Conservation (phyloP, 2,113 vertebrate genomes). For the Panthera leo region DNA sequence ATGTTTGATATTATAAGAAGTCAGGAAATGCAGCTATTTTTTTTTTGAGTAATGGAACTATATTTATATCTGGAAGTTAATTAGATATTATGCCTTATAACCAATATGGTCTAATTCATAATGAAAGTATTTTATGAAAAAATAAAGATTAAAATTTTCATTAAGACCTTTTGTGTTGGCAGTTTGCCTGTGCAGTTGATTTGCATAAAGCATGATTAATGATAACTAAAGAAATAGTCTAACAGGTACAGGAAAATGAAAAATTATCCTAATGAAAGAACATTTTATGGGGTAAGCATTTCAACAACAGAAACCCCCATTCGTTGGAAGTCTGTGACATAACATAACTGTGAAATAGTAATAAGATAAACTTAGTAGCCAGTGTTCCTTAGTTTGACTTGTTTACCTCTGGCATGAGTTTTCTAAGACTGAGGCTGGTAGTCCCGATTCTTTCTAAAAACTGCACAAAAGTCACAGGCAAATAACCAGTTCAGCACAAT, state of each 20-base stretch:
- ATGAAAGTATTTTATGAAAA: conserved; percentile 43
- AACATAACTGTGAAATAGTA: conserved; percentile 27
- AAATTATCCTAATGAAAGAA: conserved; percentile 52
- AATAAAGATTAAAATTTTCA: conserved; percentile 58
- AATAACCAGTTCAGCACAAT: neutral
- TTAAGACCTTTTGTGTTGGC: neutral
- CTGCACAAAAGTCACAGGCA: neutral
- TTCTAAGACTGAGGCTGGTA: neutral
- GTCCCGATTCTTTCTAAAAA: neutral
- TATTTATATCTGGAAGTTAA: conserved; percentile 49
- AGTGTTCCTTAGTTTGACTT: neutral
- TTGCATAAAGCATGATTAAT: conserved; percentile 58
- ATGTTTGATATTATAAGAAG: neutral
- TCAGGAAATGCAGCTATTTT: neutral
- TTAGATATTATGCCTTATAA: conserved; percentile 24
- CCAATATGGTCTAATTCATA: conserved; percentile 33
- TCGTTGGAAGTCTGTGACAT: neutral
- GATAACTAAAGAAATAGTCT: conserved; percentile 30
- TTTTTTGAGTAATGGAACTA: neutral
- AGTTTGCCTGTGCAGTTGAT: conserved; percentile 41
- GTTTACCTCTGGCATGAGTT: neutral
- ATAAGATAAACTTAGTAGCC: neutral
- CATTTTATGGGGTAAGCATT: conserved; percentile 15
- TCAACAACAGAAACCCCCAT: neutral
- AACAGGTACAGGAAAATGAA: conserved; percentile 56